Base-by-base conservation (phyloP, 2,888 invertebrate species). In the Heteromurus nitidus region DNA sequence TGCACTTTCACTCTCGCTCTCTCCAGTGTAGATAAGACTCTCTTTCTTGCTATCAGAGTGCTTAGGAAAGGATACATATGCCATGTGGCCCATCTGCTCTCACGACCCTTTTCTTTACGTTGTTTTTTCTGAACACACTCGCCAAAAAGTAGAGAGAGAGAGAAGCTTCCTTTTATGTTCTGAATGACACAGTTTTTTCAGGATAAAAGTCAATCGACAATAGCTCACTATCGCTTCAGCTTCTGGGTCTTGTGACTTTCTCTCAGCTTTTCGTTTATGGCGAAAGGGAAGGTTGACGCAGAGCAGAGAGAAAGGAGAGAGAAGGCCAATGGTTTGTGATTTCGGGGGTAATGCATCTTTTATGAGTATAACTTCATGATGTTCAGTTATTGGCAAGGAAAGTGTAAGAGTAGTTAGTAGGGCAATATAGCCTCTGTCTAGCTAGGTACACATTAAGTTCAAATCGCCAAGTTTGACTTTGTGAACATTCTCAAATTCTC, bases 131-230 rank as follows among this genome's bases (percentile, higher is more conserved):
- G 64, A 70, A 20, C 58, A 58, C 11, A 22, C 31, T 22, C 36
- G 13, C 5, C 16, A 22, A 2, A 36, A 50, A 53, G 16, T 62
- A n/a, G 26, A 2, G 62, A 18, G 26, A 62, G n/a, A 26, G 26
- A 16, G 31, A 31, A 20, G 11, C 47, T 18, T 55, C 26, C 55
- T 1, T 2, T n/a, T 47, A 30, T 26, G 7, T 30, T 67, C 24
- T 55, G 7, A 16, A n/a, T 72, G 72, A 72, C 72, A 72, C 44
- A 72, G 60, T 72, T 69, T 69, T 53, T 47, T 18, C 26, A 7
- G 72, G 60, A 60, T 72, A 47, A 60, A 72, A 72, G 72, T 72
- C 72, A 72, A 72, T 72, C 60, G 60, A 70, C 55, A 73, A 50
- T 24, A 22, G 24, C 13, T 65, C n/a, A n/a, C n/a, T n/a, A n/a